Percentiles rank a stretch among this genome's conserved stretches.
Evolutionary conservation across 2,113 vertebrate genomes (phyloP).

Genomic region (Lepus americanus): DNA sequence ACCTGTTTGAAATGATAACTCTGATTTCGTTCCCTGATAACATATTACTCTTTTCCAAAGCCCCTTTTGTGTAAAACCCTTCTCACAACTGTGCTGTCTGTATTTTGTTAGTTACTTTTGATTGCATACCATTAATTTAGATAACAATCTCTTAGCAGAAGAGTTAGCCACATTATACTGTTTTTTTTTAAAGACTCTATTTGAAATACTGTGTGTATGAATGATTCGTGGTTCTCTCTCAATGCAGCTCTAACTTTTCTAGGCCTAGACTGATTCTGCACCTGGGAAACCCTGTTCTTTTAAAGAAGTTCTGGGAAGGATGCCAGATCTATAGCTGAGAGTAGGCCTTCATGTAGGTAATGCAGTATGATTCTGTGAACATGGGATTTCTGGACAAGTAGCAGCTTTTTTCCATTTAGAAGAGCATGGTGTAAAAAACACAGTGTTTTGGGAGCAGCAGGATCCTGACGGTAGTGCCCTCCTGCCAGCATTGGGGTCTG

Average conservation of each 20-base stretch:
- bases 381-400: not conserved
- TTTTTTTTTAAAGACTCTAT: slow-evolving; percentile 15
- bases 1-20: slow-evolving; percentile 39
- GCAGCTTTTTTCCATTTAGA: not conserved
- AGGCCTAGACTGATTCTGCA: not conserved
- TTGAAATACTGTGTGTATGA: not conserved
- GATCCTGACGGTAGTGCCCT: fast-evolving
- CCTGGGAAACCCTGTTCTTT: not conserved
- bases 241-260: not conserved
- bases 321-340: not conserved
- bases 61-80: slow-evolving; percentile 16
- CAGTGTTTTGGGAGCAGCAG: not conserved
- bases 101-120: slow-evolving; percentile 5
- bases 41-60: slow-evolving; percentile 8
- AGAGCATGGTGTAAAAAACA: not conserved
- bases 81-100: not conserved
- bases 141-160: not conserved
- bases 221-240: not conserved
- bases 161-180: not conserved
- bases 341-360: not conserved
- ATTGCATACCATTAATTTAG: not conserved
- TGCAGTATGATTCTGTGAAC: not conserved
- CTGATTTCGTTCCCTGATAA: slow-evolving; percentile 13
- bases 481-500: not conserved
- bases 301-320: not conserved